These are phyloP conservation scores for Lagopus leucura DNA, from an alignment of 2,113 vertebrate species.

Conservation along the genomic window DNA sequence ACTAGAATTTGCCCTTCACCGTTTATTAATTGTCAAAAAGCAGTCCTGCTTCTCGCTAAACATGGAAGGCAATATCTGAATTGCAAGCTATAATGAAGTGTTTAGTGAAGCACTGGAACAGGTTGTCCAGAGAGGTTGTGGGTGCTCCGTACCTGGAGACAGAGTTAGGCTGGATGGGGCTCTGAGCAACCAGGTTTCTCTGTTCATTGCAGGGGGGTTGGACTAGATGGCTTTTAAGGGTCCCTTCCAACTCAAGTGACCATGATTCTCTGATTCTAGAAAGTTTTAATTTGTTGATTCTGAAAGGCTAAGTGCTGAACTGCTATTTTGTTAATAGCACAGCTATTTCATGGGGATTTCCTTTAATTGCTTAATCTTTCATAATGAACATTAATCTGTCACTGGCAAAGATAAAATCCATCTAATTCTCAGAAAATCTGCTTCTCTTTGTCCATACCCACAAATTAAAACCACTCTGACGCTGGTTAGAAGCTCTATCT, in stretches of 20 bases:
- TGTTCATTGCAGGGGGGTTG: too few relatives aligned
- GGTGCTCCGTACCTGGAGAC: not conserved
- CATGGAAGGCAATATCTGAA: not conserved
- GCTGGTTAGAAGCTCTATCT: not conserved
- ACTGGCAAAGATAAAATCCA: slow-evolving; percentile 35
- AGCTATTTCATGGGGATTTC: not conserved
- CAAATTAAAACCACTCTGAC: not conserved
- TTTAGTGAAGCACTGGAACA: too few relatives aligned
- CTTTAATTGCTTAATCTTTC: slow-evolving; percentile 33
- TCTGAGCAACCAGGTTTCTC: too few relatives aligned
- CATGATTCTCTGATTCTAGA: not conserved
- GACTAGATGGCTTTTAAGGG: too few relatives aligned
- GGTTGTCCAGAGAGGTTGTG: too few relatives aligned
- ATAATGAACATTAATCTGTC: slow-evolving; percentile 39
- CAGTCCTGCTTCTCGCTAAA: not conserved
- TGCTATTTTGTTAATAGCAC: not conserved
- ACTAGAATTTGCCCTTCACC: not conserved
- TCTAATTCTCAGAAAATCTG: slow-evolving; percentile 41
- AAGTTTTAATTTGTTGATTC: not conserved
- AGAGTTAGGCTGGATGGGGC: too few relatives aligned
- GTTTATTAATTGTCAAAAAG: not conserved
- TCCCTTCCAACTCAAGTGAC: too few relatives aligned
- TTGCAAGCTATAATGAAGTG: not conserved
- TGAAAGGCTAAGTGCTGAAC: not conserved
- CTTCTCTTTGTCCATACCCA: not conserved